phyloP scores from a whole-genome alignment of 2,888 invertebrate genomes.

The Phragmatobia fuliginosa region DNA sequence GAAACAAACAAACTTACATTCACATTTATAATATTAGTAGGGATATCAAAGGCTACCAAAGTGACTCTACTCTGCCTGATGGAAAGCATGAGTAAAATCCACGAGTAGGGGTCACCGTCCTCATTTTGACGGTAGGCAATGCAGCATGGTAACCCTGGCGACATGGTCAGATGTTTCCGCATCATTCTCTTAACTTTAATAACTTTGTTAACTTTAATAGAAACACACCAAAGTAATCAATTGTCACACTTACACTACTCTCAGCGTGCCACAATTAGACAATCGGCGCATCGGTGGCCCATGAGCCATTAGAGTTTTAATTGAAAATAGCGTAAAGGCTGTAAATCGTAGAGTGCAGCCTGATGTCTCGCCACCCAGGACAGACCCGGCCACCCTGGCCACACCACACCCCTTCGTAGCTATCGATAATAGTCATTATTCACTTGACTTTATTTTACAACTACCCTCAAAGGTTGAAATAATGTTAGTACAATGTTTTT shows the following conservation, averaged over 20 bases:
- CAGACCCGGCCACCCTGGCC: constrained; percentile 1
- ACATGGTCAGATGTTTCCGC: too few relatives aligned
- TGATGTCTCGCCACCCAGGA: constrained; percentile 50
- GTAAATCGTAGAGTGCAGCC: constrained; percentile 86
- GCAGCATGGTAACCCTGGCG: too few relatives aligned
- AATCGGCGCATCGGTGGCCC: constrained; percentile 85
- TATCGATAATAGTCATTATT: constrained; percentile 5
- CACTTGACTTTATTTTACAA: neutral
- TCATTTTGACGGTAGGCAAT: too few relatives aligned
- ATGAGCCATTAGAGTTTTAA: constrained; percentile 89
- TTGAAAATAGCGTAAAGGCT: constrained; percentile 90
- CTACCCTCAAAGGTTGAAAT: neutral
- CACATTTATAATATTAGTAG: too few relatives aligned
- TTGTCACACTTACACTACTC: constrained; percentile 57
- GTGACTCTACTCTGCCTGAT: too few relatives aligned
- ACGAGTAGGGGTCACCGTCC: too few relatives aligned
- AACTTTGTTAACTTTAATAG: neutral
- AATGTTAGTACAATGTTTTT: neutral
- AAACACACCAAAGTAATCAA: constrained; percentile 49
- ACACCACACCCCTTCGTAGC: constrained; percentile 15
- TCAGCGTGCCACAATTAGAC: constrained; percentile 73
- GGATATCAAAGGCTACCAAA: too few relatives aligned
- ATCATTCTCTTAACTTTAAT: too few relatives aligned
- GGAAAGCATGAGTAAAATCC: too few relatives aligned
- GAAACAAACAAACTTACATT: too few relatives aligned